Percentiles rank a stretch among this genome's conserved stretches.
Conservation (phyloP, 2,888 invertebrate species). For the Meghimatium bilineatum region DNA sequence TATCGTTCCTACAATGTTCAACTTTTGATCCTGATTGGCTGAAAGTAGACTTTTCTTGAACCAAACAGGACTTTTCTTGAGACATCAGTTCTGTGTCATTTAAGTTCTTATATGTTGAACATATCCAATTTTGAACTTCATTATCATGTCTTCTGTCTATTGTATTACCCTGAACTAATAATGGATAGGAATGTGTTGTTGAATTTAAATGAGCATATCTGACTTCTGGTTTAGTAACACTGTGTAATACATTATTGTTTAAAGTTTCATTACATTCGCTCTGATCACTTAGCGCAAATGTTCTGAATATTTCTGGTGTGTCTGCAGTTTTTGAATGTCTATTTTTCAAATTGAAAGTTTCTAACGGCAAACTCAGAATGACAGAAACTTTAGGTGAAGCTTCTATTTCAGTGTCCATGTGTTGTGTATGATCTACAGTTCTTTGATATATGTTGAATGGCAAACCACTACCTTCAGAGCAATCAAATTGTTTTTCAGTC, state of each 20-base stretch:
- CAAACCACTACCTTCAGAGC: neutral
- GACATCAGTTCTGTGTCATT: neutral
- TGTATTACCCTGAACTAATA: neutral
- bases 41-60: too few relatives aligned
- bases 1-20: neutral
- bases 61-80: neutral
- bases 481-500: neutral
- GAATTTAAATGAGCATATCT: neutral
- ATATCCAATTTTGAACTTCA: neutral
- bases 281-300: neutral
- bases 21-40: too few relatives aligned
- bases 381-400: constrained; percentile 25
- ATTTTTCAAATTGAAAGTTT: neutral
- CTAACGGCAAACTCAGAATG: constrained; percentile 32
- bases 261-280: neutral
- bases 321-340: neutral
- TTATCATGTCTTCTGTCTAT: neutral
- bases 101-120: neutral
- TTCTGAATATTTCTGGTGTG: neutral
- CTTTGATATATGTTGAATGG: constrained; percentile 14
- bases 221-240: neutral
- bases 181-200: neutral
- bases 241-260: neutral
- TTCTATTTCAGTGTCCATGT: neutral
- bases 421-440: neutral